Evolutionary conservation across 2,888 invertebrate species (phyloP).

Genomic region (Neuroscelio doddi): DNA sequence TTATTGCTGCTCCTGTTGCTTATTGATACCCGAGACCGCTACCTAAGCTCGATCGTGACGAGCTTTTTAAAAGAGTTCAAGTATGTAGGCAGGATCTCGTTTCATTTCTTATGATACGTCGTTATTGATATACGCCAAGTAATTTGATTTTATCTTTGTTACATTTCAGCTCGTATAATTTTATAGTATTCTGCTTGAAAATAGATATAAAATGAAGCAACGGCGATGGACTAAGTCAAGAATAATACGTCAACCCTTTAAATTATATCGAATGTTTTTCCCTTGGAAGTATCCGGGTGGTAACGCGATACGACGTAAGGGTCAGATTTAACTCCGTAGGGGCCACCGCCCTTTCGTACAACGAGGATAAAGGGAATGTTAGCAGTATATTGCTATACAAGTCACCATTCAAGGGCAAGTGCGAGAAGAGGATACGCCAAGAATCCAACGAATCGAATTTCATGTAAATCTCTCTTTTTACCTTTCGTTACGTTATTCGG

Average conservation of each 20-base stretch:
- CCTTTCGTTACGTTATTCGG: no score
- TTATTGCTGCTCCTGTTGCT: no score
- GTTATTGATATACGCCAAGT: no score
- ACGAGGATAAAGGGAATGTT: conserved; percentile 22
- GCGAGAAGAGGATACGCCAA: conserved; percentile 32
- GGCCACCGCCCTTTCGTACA: conserved; percentile 54
- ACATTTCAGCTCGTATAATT: no score
- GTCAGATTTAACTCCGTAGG: conserved; percentile 65
- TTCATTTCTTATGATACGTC: no score
- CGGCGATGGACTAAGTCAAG: conserved; percentile 39
- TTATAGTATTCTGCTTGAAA: no score
- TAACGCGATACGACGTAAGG: conserved; percentile 65
- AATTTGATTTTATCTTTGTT: no score
- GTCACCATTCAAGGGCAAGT: conserved; percentile 31
- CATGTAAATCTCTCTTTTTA: no score
- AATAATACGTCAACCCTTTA: conserved; percentile 61
- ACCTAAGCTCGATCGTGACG: conserved; percentile 36
- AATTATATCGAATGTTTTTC: conserved; percentile 57
- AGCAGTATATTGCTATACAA: conserved; percentile 25
- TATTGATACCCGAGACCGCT: conserved; percentile 41
- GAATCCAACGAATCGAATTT: no score
- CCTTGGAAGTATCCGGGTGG: conserved; percentile 61
- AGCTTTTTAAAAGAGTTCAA: conserved; percentile 23
- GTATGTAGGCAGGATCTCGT: no score
- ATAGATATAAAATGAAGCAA: conserved; percentile 20